Conservation (phyloP, 1,140 invertebrate species). For the Cotesia chilonis region DNA sequence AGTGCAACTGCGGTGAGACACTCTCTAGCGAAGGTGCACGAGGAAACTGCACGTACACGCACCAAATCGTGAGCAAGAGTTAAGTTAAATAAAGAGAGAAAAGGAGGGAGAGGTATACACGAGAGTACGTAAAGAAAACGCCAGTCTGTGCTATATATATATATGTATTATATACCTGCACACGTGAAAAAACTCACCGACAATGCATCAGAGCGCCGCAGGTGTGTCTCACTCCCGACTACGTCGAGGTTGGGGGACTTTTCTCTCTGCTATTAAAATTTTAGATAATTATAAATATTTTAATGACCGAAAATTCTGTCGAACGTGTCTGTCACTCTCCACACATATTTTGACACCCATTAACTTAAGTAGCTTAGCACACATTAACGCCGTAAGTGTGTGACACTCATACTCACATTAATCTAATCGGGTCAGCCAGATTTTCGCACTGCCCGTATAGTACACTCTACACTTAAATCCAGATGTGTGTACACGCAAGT, state of each 20-base stretch:
- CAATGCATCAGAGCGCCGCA: conserved; percentile 50
- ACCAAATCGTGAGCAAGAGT: conserved; percentile 11
- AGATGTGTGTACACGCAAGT: too few species aligned
- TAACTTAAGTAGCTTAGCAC: too few species aligned
- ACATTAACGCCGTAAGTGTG: too few species aligned
- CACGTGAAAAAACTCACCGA: conserved; percentile 45
- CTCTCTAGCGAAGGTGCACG: conserved; percentile 28
- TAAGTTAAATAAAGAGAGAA: conserved; percentile 12
- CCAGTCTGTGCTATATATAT: background rate
- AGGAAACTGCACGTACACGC: conserved; percentile 23
- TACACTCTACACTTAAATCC: too few species aligned
- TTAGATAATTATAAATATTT: too few species aligned
- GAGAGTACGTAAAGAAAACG: background rate
- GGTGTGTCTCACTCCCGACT: conserved; percentile 37
- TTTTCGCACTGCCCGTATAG: too few species aligned
- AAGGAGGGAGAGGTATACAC: conserved; percentile 14
- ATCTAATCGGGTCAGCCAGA: too few species aligned
- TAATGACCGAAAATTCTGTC: too few species aligned
- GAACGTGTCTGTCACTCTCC: too few species aligned
- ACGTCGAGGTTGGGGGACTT: conserved; percentile 24
- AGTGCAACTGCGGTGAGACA: background rate
- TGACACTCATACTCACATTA: too few species aligned
- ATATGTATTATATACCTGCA: conserved; percentile 24
- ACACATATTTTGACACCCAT: too few species aligned
- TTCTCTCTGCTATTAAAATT: background rate